Base-by-base conservation (phyloP, 2,113 vertebrate genomes). In the Varanus salvator region DNA sequence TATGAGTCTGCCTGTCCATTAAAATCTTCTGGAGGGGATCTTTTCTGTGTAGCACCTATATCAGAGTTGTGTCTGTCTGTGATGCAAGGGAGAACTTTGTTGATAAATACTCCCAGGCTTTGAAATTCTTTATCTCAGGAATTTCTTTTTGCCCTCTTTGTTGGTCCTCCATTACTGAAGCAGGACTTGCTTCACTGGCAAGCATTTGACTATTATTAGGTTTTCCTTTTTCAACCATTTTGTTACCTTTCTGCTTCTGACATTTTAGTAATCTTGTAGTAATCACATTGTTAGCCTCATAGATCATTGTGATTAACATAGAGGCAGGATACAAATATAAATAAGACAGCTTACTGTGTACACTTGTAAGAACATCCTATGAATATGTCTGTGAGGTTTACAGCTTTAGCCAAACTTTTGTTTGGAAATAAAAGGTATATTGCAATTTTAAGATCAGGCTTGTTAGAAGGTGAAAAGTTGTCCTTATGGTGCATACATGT, bases 401-500 rank as follows among this genome's bases (percentile, higher is more conserved):
- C 25, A 81, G 31, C 17, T 4, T 38, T 60, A 81, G 27, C 78
- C 23, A 38, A 21, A 27, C 48, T 57, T 69, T 72, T 48, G 52
- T 34, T 76, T 31, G 9, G 52, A 71, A 23, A 31, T 52, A 31
- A 52, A 27, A 38, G 44, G 44, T 29, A 34, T 29, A 19, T 25
- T 74, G n/a, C 25, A 82, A 82, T 14, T 75, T 88, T 75, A 31
- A 15, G n/a, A 68, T 44, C 23, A 78, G 0, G 25, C 1, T 15
- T 84, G 52, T 34, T 66, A 71, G 25, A 80, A 23, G 17, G 69
- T 74, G 29, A 34, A 68, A 77, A 92, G 84, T 0, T 68, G 92
- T 92, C 89, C 87, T 86, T 90, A 82, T 80, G 3, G 3, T 86
- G 66, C 89, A 69, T 50, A 90, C 68, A 89, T 84, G 11, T 77